These are phyloP conservation scores for Pollachius pollachius DNA, from an alignment of 2,113 vertebrate genomes.

Conservation along the genomic window DNA sequence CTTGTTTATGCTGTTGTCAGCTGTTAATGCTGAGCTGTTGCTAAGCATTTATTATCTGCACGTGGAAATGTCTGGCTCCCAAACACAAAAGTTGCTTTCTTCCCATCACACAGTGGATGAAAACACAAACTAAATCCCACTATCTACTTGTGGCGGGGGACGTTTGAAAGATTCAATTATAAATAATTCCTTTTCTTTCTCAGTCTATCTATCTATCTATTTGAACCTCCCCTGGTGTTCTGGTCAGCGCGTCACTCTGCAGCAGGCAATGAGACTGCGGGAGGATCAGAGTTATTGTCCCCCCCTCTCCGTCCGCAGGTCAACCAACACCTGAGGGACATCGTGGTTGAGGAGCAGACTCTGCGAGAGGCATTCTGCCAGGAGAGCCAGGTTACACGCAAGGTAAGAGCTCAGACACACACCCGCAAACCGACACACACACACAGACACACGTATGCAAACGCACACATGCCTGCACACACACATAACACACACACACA, in stretches of 20 bases:
- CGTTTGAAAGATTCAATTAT: no score
- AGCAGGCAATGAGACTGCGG: no score
- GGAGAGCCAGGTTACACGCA: conserved; percentile 76
- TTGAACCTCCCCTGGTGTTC: background rate
- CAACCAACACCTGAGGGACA: conserved; percentile 90
- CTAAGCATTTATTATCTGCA: no score
- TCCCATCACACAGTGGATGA: no score
- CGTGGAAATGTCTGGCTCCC: no score
- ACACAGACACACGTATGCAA: background rate
- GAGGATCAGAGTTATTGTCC: background rate
- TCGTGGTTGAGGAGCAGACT: conserved; percentile 88
- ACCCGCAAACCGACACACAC: background rate
- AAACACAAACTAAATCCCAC: no score
- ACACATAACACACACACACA: background rate
- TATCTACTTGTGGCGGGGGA: no score
- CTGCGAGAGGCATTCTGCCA: conserved; percentile 74
- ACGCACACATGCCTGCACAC: background rate
- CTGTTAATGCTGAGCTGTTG: no score
- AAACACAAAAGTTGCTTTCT: no score
- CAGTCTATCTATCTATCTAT: conserved; percentile 13
- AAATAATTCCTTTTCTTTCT: background rate
- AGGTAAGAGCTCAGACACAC: conserved; percentile 69
- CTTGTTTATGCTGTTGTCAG: no score
- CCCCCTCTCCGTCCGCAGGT: conserved; percentile 70
- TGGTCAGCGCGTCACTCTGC: background rate